phyloP scores from a whole-genome alignment of 2,888 invertebrate species.

The Exephanes ischioxanthus region DNA sequence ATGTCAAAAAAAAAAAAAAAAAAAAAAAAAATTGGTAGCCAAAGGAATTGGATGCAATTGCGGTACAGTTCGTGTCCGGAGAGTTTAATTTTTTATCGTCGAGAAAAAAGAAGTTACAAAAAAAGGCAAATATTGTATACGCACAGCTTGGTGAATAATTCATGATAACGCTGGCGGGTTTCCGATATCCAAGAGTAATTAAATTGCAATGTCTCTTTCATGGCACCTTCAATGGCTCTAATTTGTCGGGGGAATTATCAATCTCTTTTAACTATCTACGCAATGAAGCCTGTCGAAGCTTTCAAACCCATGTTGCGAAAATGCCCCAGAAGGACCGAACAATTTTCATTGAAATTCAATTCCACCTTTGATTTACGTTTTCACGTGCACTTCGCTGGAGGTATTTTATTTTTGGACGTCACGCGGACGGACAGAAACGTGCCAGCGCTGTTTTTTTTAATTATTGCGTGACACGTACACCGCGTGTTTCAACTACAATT shows the following conservation, averaged over 20 bases:
- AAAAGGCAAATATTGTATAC: background rate
- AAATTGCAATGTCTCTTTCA: conserved; percentile 9
- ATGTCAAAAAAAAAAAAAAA: background rate
- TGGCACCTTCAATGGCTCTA: background rate
- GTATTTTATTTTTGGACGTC: background rate
- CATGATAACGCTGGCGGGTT: background rate
- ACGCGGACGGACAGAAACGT: background rate
- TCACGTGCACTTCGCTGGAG: background rate
- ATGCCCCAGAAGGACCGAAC: background rate
- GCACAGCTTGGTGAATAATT: background rate
- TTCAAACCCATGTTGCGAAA: background rate
- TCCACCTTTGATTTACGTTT: background rate
- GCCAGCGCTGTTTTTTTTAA: background rate
- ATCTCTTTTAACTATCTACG: background rate
- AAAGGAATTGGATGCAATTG: background rate
- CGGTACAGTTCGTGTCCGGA: too few relatives aligned
- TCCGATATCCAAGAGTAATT: background rate
- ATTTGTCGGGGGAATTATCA: background rate
- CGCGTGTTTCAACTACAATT: background rate
- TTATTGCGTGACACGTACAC: background rate
- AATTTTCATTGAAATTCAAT: background rate
- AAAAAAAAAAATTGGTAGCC: background rate
- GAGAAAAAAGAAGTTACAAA: background rate
- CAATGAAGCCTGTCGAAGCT: background rate
- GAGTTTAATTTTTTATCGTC: background rate